phyloP scores from a whole-genome alignment of 2,113 vertebrate species.

The Xyrauchen texanus region DNA sequence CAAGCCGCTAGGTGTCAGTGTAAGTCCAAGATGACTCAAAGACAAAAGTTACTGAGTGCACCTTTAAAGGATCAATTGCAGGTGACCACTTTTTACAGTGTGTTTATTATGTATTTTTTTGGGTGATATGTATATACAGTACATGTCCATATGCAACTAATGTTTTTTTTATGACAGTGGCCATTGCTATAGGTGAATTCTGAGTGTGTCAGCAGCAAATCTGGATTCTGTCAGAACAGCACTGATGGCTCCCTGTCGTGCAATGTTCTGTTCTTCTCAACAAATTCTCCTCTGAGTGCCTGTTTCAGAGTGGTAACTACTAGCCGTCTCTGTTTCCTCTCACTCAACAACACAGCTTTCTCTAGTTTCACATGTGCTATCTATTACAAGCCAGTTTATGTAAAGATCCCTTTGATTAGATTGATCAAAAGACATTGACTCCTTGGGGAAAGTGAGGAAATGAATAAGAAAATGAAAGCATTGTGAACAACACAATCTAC shows the following conservation, averaged over 20 bases:
- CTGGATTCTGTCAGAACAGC: conserved; percentile 44
- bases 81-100: no score
- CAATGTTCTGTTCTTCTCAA: conserved; percentile 74
- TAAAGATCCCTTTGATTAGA: conserved; percentile 23
- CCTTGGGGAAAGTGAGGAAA: conserved; percentile 5
- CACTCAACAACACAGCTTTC: not conserved
- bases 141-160: not conserved
- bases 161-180: not conserved
- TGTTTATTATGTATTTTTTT: no score
- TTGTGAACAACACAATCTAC: conserved; percentile 21
- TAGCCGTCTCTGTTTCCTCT: not conserved
- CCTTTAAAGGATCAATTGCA: no score
- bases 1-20: no score
- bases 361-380: conserved; percentile 23
- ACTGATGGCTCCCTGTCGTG: conserved; percentile 64
- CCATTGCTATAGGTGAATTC: conserved; percentile 67
- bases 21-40: no score
- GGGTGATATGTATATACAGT: no score
- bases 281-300: conserved; percentile 74
- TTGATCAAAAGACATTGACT: conserved; percentile 25
- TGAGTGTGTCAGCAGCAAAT: conserved; percentile 54
- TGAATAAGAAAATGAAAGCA: not conserved
- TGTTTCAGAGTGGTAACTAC: conserved; percentile 84
- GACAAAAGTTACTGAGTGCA: no score
- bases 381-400: conserved; percentile 6